Conservation (phyloP, 2,888 invertebrate species). For the Sarcophaga subvicina region DNA sequence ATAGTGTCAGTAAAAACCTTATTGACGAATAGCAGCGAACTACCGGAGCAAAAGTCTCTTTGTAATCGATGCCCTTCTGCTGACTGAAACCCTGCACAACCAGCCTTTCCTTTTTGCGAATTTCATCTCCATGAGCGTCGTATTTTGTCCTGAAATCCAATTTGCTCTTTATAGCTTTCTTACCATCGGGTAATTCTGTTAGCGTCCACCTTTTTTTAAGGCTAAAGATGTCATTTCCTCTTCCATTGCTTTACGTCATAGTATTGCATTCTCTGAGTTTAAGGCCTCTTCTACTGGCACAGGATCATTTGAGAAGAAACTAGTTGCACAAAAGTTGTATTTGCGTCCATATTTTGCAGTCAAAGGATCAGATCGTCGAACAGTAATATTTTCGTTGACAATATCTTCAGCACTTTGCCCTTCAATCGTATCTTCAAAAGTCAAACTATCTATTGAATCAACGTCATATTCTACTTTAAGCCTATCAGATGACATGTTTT, state of each 20-base stretch:
- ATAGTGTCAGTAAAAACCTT: too few species aligned
- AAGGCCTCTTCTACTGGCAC: slow-evolving; percentile 38
- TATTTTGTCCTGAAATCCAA: slow-evolving; percentile 47
- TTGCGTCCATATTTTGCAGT: slow-evolving; percentile 9
- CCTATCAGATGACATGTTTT: slow-evolving; percentile 38
- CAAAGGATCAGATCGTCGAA: neutral
- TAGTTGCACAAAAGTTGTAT: slow-evolving; percentile 35
- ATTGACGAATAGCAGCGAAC: too few species aligned
- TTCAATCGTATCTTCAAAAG: slow-evolving; percentile 13
- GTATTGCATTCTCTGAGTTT: neutral
- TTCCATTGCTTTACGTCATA: slow-evolving; percentile 44
- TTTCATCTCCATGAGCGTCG: slow-evolving; percentile 21
- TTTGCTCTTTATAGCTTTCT: slow-evolving; percentile 45
- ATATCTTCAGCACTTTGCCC: neutral
- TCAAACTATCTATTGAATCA: slow-evolving; percentile 10
- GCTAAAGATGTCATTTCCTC: slow-evolving; percentile 27
- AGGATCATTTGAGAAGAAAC: slow-evolving; percentile 42
- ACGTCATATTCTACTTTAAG: slow-evolving; percentile 11
- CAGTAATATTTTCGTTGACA: neutral
- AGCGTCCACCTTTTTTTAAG: slow-evolving; percentile 30
- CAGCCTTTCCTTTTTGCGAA: slow-evolving; percentile 36
- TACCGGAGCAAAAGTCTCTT: too few species aligned
- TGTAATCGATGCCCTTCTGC: too few species aligned
- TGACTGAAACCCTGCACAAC: slow-evolving; percentile 32
- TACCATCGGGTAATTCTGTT: neutral